These are phyloP conservation scores for Agrilus cyanescens DNA, from an alignment of 2,888 invertebrate species.

Conservation along the genomic window DNA sequence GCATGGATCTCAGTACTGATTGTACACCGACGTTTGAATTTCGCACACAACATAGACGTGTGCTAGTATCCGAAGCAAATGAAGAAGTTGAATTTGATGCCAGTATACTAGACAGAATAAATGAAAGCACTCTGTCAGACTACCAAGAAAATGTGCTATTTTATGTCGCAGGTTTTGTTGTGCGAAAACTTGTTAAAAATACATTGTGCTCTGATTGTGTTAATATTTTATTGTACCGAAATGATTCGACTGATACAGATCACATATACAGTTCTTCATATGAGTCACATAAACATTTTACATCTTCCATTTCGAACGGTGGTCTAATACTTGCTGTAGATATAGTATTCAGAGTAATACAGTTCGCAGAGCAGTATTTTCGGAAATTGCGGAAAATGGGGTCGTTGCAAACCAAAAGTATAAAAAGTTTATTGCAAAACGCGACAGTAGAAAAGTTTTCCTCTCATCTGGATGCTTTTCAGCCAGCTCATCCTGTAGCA, in stretches of 20 bases:
- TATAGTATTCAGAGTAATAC: slow-evolving; percentile 2
- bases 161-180: no score
- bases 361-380: slow-evolving; percentile 2
- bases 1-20: slow-evolving; percentile 4
- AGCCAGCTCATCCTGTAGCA: slow-evolving; percentile 1
- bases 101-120: no score
- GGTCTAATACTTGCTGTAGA: neutral
- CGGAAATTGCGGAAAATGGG: neutral
- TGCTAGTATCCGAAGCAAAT: slow-evolving; percentile 1
- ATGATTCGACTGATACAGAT: neutral
- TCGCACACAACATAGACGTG: slow-evolving; percentile 1
- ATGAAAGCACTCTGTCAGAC: no score
- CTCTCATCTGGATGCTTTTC: slow-evolving; percentile 1
- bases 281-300: slow-evolving; percentile 3
- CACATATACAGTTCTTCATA: neutral
- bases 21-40: no score
- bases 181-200: no score
- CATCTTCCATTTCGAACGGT: no score
- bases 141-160: no score
- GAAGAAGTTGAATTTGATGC: no score
- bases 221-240: no score
- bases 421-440: no score
- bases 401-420: no score
- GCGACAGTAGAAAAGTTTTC: slow-evolving; percentile 5
- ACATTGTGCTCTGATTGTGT: no score